Evolutionary conservation across 1,140 invertebrate species (phyloP).

Genomic region (Caenorhabditis briggsae): DNA sequence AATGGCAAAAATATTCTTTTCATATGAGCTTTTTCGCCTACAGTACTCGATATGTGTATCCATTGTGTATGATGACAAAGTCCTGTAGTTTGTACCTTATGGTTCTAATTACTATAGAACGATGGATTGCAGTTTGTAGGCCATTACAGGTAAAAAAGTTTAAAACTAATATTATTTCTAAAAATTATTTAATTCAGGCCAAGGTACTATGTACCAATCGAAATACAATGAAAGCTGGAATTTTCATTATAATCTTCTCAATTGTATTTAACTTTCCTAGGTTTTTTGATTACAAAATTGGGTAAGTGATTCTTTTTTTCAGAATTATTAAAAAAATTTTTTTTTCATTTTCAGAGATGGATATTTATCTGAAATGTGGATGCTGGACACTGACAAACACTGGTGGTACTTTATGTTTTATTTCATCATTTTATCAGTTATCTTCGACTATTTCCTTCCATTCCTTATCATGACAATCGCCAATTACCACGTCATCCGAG

Average conservation of each 20-base stretch:
- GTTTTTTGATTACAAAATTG: slow-evolving; percentile 47
- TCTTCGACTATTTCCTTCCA: slow-evolving; percentile 31
- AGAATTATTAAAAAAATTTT: neutral
- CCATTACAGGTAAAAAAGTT: slow-evolving; percentile 5
- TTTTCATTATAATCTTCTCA: slow-evolving; percentile 30
- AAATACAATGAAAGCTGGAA: slow-evolving; percentile 43
- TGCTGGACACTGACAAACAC: slow-evolving; percentile 46
- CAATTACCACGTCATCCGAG: slow-evolving; percentile 37
- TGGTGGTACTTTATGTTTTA: slow-evolving; percentile 50
- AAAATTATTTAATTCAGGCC: neutral
- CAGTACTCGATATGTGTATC: slow-evolving; percentile 46
- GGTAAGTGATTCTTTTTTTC: neutral
- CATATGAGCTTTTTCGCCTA: slow-evolving; percentile 49
- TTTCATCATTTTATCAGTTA: slow-evolving; percentile 36
- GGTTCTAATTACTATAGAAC: slow-evolving; percentile 32
- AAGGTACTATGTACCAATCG: slow-evolving; percentile 27
- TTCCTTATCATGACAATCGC: slow-evolving; percentile 38
- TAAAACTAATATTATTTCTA: neutral
- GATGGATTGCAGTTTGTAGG: slow-evolving; percentile 42
- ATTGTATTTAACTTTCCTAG: slow-evolving; percentile 33
- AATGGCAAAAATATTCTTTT: slow-evolving; percentile 43
- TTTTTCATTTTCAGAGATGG: slow-evolving; percentile 8
- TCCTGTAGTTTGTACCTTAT: slow-evolving; percentile 35
- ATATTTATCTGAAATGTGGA: slow-evolving; percentile 52
- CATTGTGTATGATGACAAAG: slow-evolving; percentile 41